Percentiles rank a stretch among this genome's conserved stretches.
These are phyloP conservation scores for Bombus superbus DNA, from an alignment of 1,140 invertebrate species.

Conservation along the genomic window DNA sequence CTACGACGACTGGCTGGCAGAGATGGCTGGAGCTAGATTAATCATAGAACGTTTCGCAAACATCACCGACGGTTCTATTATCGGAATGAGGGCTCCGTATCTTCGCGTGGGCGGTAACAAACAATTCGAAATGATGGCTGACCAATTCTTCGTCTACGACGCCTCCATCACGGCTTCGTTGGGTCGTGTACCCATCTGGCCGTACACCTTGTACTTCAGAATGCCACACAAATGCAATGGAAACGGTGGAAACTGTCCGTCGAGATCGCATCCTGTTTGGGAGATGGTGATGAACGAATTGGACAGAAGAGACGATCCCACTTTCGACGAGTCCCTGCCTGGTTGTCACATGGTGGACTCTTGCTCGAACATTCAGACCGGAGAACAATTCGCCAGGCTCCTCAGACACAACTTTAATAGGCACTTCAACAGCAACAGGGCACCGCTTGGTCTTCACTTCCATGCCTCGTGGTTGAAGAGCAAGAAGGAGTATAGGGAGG, in stretches of 20 bases:
- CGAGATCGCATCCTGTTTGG: constrained; percentile 95
- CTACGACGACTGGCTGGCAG: constrained; percentile 96
- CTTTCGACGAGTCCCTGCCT: constrained; percentile 94
- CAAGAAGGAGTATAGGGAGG: constrained; percentile 96
- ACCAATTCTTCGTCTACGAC: constrained; percentile 97
- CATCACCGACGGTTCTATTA: constrained; percentile 94
- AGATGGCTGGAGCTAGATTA: constrained; percentile 96
- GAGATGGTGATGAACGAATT: constrained; percentile 98
- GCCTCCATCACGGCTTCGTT: constrained; percentile 96
- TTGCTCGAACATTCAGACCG: constrained; percentile 94
- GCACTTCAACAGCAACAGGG: constrained; percentile 95
- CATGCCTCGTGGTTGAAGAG: constrained; percentile 97
- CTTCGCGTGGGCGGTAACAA: constrained; percentile 96
- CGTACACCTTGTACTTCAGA: constrained; percentile 96
- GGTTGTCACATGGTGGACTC: constrained; percentile 97
- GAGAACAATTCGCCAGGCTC: constrained; percentile 93
- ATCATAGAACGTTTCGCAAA: constrained; percentile 95
- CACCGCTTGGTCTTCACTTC: constrained; percentile 97
- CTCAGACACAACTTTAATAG: constrained; percentile 97
- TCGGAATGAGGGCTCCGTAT: constrained; percentile 94
- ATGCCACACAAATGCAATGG: constrained; percentile 98
- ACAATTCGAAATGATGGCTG: constrained; percentile 98
- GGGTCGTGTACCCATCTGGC: constrained; percentile 95
- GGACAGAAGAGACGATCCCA: constrained; percentile 94
- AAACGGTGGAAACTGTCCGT: constrained; percentile 95